Evolutionary conservation across 53 echinoderm and acorn worm species (phyloP), one percentile per base, ranked within the genome.

Genomic region (Paracentrotus lividus): DNA sequence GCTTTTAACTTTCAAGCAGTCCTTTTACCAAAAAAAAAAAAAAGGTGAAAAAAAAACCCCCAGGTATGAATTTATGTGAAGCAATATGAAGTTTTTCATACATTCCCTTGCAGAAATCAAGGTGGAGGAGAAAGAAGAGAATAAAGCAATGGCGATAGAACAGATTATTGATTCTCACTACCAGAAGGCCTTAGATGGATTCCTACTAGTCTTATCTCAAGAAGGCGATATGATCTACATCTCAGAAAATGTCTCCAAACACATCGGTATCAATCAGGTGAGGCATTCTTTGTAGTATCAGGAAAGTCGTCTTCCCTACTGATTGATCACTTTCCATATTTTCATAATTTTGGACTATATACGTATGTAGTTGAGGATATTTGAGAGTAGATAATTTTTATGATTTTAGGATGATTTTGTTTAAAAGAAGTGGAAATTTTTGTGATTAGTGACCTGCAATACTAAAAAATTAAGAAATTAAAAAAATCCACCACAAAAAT

Each of bases 151-250:
- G 21, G 84, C 95, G 14, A 44, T 95, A n/a, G 95, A 96, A 29
- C 91, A 90, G 49, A 85, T 97, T 47, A 92, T 97, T 34, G 97
- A 99, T 51, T 86, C 95, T 42, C 94, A 95, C 89, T 99, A 99
- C 95, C 93, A 94, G 86, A 99, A 97, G 33, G 95, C 99, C 18
- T 67, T 99, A 44, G 99, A 99, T 60, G 99, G 99, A 34, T 99
- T 99, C 58, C 54, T 97, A 54, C 44, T 97, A 76, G 95, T 96
- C 72, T 87, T 99, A 34, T 97, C 99, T 32, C 94, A 95, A 93
- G 99, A 99, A 72, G 99, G 99, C 26, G 99, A 99, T 90, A 96
- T 99, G 55, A 95, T 97, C 53, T 99, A 93, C 89, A 94, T 99
- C 42, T 99, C 99, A 56, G 97, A 99, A 38, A 96, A 95, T 91